phyloP scores from a whole-genome alignment of 2,797 vertebrate genomes.

The Dipus sagitta region DNA sequence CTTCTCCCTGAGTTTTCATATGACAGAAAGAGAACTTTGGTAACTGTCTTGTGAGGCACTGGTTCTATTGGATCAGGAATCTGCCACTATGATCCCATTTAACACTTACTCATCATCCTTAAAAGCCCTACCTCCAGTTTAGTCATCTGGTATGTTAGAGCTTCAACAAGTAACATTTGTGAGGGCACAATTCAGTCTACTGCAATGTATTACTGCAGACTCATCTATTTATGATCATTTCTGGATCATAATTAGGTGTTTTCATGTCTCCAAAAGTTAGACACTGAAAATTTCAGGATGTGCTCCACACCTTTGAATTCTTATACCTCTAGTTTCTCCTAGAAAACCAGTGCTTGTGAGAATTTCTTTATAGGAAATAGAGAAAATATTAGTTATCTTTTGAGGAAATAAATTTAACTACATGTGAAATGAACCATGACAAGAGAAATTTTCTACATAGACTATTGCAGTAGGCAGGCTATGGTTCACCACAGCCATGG shows the following conservation, averaged over 20 bases:
- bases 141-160: neutral
- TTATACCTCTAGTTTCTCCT: neutral
- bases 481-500: neutral
- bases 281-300: neutral
- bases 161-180: neutral
- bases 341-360: neutral
- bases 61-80: neutral
- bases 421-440: neutral
- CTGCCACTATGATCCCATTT: neutral
- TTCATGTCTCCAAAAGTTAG: neutral
- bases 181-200: neutral
- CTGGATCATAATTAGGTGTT: neutral
- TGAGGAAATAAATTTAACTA: conserved; percentile 6
- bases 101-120: neutral
- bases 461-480: neutral
- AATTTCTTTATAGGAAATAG: neutral
- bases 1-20: neutral
- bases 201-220: neutral
- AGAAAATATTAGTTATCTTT: conserved; percentile 30
- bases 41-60: neutral
- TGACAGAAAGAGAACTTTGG: neutral
- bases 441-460: neutral
- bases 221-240: neutral
- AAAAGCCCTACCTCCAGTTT: neutral
- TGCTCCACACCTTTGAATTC: neutral